A percentile compares a stretch with the other conserved stretches of the same genome.
Conservation (phyloP, 2,113 vertebrate genomes). For the Syngnathus scovelli region DNA sequence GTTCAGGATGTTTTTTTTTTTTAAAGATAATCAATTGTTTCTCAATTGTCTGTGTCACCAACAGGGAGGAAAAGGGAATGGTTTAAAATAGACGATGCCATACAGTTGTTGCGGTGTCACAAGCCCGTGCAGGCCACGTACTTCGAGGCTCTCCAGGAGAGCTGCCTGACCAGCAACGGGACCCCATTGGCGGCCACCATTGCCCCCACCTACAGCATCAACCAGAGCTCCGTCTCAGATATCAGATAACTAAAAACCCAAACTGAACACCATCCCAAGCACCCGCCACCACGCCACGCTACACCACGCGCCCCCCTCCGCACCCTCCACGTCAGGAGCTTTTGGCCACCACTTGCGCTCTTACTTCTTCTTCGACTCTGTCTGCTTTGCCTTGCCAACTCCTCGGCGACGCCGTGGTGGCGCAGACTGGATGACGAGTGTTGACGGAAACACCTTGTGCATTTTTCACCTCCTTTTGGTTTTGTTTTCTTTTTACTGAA, state of each 20-base stretch:
- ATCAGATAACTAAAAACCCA: constrained; percentile 92
- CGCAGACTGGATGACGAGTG: constrained; percentile 69
- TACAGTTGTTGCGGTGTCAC: constrained; percentile 88
- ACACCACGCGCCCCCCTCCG: neutral
- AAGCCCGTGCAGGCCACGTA: constrained; percentile 98
- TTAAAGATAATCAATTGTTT: too few species aligned
- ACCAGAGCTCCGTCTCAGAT: constrained; percentile 84
- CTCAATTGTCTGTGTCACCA: constrained; percentile 43
- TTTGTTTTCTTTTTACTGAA: constrained; percentile 63
- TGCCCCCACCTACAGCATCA: constrained; percentile 81
- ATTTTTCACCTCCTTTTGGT: constrained; percentile 49
- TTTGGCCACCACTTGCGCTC: constrained; percentile 69
- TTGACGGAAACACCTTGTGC: constrained; percentile 70
- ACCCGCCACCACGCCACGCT: neutral
- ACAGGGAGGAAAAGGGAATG: constrained; percentile 98
- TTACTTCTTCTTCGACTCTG: constrained; percentile 48
- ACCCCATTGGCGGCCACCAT: constrained; percentile 82
- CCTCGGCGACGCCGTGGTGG: constrained; percentile 64
- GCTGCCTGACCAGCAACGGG: constrained; percentile 89
- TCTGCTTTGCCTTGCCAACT: constrained; percentile 74
- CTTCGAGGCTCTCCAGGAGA: constrained; percentile 87
- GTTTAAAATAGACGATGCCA: constrained; percentile 96
- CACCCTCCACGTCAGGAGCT: constrained; percentile 43
- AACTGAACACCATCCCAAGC: constrained; percentile 43
- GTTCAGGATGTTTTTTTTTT: too few species aligned